phyloP scores from a whole-genome alignment of 2,113 vertebrate species.

The Hirundichthys speculiger region DNA sequence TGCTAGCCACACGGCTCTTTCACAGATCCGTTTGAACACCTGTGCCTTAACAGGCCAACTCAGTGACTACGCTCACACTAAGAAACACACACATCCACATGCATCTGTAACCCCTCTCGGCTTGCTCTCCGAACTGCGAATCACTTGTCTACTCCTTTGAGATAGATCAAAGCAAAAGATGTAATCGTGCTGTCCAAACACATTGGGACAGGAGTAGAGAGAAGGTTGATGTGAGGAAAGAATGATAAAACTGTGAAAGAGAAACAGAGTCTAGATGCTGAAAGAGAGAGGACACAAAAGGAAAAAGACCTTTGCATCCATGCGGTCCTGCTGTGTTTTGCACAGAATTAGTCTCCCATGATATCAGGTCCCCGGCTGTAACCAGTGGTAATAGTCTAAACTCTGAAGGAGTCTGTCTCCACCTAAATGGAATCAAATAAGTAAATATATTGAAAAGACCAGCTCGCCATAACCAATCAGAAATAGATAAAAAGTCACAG shows the following conservation, averaged over 20 bases:
- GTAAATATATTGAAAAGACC: no score
- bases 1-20: no score
- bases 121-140: conserved; percentile 63
- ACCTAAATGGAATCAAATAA: no score
- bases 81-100: conserved; percentile 32
- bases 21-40: no score
- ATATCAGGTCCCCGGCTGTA: conserved; percentile 42
- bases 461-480: no score
- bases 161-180: conserved; percentile 70
- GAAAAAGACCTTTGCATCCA: conserved; percentile 58
- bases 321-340: conserved; percentile 50
- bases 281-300: conserved; percentile 43
- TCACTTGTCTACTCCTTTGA: conserved; percentile 65
- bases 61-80: conserved; percentile 15
- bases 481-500: no score
- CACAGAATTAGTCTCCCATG: conserved; percentile 47
- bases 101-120: conserved; percentile 64
- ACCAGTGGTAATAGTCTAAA: conserved; percentile 42
- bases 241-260: conserved; percentile 32
- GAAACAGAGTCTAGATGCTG: conserved; percentile 30
- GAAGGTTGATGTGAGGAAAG: conserved; percentile 32
- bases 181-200: conserved; percentile 60
- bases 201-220: conserved; percentile 27
- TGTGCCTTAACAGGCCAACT: conserved; percentile 50
- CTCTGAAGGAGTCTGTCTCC: conserved; percentile 12